Percentiles rank a stretch among this genome's conserved stretches.
These are phyloP conservation scores for Chiroxiphia lanceolata DNA, from an alignment of 2,797 vertebrate genomes.

Conservation along the genomic window DNA sequence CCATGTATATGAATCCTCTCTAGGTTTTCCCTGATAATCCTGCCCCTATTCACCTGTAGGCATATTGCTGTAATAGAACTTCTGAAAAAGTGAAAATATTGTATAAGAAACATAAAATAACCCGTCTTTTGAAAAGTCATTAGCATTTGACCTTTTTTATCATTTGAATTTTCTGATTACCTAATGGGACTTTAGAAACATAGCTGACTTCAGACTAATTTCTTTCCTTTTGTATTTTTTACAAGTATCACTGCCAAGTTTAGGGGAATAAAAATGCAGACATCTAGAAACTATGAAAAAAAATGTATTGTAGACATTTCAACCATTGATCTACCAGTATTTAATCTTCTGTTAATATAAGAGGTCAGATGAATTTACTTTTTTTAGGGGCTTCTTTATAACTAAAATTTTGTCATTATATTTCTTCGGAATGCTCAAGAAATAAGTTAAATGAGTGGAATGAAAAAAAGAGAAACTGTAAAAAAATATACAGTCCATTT, in stretches of 20 bases:
- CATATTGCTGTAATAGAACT: not conserved
- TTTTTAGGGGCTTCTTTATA: not conserved
- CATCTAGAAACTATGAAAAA: not conserved
- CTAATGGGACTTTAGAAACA: not conserved
- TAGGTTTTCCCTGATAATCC: not conserved
- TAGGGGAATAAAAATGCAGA: not conserved
- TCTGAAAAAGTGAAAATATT: not conserved
- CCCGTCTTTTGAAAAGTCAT: not conserved
- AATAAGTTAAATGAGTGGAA: not conserved
- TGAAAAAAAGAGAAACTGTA: not conserved
- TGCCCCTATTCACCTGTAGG: not conserved
- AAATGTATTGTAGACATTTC: not conserved
- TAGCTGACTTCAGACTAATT: not conserved
- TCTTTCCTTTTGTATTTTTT: not conserved
- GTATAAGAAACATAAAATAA: not conserved
- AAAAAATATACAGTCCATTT: not conserved
- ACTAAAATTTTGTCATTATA: not conserved
- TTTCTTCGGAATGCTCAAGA: not conserved
- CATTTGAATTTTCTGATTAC: not conserved
- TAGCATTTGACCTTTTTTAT: not conserved
- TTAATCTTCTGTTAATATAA: not conserved
- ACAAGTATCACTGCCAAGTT: not conserved
- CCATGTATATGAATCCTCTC: not conserved
- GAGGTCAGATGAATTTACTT: not conserved
- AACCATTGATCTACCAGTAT: not conserved